Conservation (phyloP, 1,140 invertebrate genomes). For the Drosophila neocordata region DNA sequence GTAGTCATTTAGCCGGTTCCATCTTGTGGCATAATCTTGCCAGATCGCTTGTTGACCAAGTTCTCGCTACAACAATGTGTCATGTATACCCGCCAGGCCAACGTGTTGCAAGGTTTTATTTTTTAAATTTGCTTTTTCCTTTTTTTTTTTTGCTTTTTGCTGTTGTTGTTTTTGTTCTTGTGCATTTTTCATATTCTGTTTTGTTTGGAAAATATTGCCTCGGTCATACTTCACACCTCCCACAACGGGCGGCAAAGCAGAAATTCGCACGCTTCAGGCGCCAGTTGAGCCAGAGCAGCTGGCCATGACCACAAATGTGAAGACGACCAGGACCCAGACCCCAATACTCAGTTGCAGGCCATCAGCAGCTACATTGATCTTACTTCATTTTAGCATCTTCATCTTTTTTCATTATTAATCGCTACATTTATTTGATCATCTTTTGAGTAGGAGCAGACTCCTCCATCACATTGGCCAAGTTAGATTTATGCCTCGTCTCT, state of each 20-base stretch:
- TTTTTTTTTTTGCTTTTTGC: background rate
- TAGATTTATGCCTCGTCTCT: constrained; percentile 65
- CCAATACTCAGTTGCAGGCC: constrained; percentile 33
- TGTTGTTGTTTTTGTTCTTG: no score
- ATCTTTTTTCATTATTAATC: constrained; percentile 72
- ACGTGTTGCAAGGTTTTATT: constrained; percentile 44
- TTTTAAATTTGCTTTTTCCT: background rate
- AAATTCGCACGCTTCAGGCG: constrained; percentile 64
- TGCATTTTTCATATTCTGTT: constrained; percentile 5
- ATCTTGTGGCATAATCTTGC: constrained; percentile 38
- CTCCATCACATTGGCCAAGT: constrained; percentile 17
- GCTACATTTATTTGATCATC: constrained; percentile 77
- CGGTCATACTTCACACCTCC: constrained; percentile 67
- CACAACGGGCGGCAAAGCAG: constrained; percentile 55
- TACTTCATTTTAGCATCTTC: constrained; percentile 57
- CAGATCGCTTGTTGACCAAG: constrained; percentile 69
- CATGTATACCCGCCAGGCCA: constrained; percentile 59
- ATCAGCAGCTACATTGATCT: constrained; percentile 51
- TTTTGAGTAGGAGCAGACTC: constrained; percentile 23
- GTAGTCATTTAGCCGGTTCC: constrained; percentile 39
- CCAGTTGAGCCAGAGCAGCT: constrained; percentile 65
- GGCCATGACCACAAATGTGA: constrained; percentile 13
- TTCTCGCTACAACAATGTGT: constrained; percentile 70
- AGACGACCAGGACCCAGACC: constrained; percentile 8
- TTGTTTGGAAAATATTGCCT: constrained; percentile 20